phyloP scores from a whole-genome alignment of 2,888 invertebrate genomes.

The Conchocele bisecta region DNA sequence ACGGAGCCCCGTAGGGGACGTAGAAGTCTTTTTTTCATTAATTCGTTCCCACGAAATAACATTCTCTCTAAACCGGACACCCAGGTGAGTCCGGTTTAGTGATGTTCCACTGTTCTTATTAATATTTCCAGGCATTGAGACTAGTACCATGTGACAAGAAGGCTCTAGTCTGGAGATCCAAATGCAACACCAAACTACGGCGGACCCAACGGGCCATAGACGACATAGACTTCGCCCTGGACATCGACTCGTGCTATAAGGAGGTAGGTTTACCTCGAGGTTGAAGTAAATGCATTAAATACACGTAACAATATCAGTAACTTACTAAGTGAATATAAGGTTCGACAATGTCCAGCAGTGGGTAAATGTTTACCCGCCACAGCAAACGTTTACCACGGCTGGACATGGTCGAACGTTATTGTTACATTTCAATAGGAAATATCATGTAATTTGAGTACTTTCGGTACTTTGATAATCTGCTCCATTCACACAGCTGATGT shows the following conservation, averaged over 20 bases:
- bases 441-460: too few relatives aligned
- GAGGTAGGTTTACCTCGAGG: slow-evolving; percentile 53
- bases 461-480: too few relatives aligned
- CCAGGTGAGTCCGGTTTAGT: not conserved
- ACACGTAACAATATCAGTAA: too few relatives aligned
- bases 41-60: not conserved
- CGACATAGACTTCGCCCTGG: slow-evolving; percentile 59
- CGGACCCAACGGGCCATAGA: slow-evolving; percentile 58
- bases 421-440: too few relatives aligned
- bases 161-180: slow-evolving; percentile 56
- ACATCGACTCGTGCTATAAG: slow-evolving; percentile 55
- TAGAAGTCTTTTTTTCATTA: not conserved
- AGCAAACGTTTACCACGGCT: too few relatives aligned
- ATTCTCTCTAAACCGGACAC: not conserved
- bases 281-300: too few relatives aligned
- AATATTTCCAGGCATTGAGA: slow-evolving; percentile 48
- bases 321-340: too few relatives aligned
- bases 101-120: not conserved
- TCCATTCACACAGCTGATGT: too few relatives aligned
- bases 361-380: too few relatives aligned
- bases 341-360: too few relatives aligned
- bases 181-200: slow-evolving; percentile 56
- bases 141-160: slow-evolving; percentile 52
- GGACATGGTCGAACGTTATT: too few relatives aligned
- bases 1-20: too few relatives aligned